Evolutionary conservation across 2,113 vertebrate genomes (phyloP).

Genomic region (Sylvia atricapilla): DNA sequence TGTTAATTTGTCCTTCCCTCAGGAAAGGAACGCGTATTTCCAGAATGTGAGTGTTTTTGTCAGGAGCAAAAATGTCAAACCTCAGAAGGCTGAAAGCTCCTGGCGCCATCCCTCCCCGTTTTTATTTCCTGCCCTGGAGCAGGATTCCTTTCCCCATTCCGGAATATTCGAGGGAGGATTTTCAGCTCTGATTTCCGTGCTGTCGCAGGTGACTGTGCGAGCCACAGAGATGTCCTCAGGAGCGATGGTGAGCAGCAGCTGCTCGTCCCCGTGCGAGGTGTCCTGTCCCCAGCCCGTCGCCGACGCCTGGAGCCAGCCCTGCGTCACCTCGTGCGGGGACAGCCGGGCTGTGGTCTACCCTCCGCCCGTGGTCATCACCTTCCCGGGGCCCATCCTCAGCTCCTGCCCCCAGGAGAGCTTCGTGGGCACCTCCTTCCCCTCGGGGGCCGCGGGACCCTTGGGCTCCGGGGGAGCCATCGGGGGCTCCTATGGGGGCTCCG

Average conservation of each 20-base stretch:
- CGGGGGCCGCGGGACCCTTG: too few relatives aligned
- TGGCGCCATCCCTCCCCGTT: too few relatives aligned
- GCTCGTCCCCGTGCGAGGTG: neutral
- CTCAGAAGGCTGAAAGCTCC: too few relatives aligned
- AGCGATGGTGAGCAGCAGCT: neutral
- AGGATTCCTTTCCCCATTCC: too few relatives aligned
- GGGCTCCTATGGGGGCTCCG: too few relatives aligned
- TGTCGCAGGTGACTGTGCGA: neutral
- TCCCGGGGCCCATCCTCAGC: constrained; percentile 25
- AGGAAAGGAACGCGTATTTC: too few relatives aligned
- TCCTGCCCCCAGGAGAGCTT: neutral
- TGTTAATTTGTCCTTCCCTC: too few relatives aligned
- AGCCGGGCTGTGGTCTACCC: neutral
- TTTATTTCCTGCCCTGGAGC: too few relatives aligned
- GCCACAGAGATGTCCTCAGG: neutral
- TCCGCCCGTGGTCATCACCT: neutral
- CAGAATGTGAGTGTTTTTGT: too few relatives aligned
- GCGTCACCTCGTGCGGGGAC: neutral
- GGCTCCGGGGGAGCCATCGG: neutral
- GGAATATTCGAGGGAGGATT: too few relatives aligned
- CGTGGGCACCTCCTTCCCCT: neutral
- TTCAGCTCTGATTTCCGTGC: too few relatives aligned
- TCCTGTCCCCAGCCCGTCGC: neutral
- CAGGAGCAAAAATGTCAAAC: too few relatives aligned
- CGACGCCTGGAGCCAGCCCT: neutral